Percentiles rank a stretch among this genome's conserved stretches.
Conservation (phyloP, 2,113 vertebrate genomes). For the Ochotona curzoniae region DNA sequence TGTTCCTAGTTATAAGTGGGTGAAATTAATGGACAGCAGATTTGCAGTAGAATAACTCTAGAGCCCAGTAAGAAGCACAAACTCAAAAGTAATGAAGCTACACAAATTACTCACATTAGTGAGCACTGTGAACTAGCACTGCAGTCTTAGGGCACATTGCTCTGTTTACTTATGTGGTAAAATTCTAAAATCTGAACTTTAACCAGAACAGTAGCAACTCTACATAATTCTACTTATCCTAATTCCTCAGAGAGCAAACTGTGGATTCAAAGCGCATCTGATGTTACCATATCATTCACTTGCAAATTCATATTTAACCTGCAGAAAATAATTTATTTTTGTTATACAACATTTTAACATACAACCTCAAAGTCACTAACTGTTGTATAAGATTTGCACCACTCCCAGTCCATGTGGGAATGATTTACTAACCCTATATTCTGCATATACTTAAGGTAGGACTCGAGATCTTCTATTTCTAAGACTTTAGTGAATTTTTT, state of each 20-base stretch:
- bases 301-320: conserved; percentile 23
- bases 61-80: background rate
- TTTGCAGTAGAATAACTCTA: conserved; percentile 13
- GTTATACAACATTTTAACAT: background rate
- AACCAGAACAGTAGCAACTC: background rate
- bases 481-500: background rate
- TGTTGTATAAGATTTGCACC: background rate
- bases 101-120: background rate
- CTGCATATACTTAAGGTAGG: background rate
- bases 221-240: background rate
- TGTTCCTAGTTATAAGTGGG: conserved; percentile 54
- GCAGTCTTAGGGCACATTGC: background rate
- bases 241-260: background rate
- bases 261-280: background rate
- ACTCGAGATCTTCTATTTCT: background rate
- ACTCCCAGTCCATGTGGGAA: background rate
- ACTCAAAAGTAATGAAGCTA: background rate
- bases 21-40: conserved; percentile 53
- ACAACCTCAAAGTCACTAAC: background rate
- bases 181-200: background rate
- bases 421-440: background rate
- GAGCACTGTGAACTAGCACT: background rate
- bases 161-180: background rate
- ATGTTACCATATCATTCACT: background rate
- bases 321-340: background rate